Evolutionary conservation across 2,888 invertebrate species (phyloP).

Genomic region (Tipula lateralis): DNA sequence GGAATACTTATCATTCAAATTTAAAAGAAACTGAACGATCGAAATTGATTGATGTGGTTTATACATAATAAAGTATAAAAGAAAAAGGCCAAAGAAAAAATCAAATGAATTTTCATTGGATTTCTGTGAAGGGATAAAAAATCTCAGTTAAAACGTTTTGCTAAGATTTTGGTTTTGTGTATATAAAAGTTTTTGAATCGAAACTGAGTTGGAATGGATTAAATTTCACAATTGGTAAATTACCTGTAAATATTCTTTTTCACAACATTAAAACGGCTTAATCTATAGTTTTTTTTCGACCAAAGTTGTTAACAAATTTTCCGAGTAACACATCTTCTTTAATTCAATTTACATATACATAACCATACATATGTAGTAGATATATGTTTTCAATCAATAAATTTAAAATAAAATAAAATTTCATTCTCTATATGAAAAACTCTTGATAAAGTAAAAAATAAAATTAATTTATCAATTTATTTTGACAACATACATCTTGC

Average conservation of each 20-base stretch:
- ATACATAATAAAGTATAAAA: not conserved
- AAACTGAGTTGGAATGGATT: not conserved
- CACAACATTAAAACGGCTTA: not conserved
- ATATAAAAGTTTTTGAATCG: not conserved
- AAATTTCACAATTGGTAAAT: not conserved
- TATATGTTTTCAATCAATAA: not conserved
- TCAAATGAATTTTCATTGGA: slow-evolving; percentile 19
- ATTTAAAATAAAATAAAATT: not conserved
- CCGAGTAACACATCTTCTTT: not conserved
- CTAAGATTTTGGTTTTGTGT: not conserved
- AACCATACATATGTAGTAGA: not conserved
- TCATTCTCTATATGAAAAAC: not conserved
- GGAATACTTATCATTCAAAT: not conserved
- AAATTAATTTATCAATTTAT: slow-evolving; percentile 19
- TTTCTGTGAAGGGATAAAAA: not conserved
- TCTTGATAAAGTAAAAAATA: not conserved
- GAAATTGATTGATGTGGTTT: not conserved
- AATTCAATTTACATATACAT: not conserved
- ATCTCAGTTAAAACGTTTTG: not conserved
- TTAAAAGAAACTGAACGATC: not conserved
- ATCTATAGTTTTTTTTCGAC: not conserved
- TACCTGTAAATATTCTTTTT: not conserved
- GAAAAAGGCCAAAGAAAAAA: not conserved
- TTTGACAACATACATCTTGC: slow-evolving; percentile 19
- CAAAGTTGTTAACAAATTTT: not conserved